These are phyloP conservation scores for Archaeoteleia sp. DNA, from an alignment of 2,888 invertebrate genomes.

Conservation along the genomic window DNA sequence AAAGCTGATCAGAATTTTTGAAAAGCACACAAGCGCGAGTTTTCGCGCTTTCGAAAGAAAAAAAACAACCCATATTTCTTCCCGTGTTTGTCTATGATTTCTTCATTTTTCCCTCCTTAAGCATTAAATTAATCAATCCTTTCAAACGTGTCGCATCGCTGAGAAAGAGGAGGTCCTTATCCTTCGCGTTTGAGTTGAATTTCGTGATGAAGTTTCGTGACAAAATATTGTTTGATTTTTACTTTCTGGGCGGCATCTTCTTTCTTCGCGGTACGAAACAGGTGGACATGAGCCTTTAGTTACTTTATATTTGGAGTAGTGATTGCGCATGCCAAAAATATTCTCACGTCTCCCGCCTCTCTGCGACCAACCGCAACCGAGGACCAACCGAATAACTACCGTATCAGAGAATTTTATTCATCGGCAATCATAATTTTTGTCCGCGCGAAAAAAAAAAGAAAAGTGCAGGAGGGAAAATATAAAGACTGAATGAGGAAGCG, in stretches of 20 bases:
- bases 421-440: constrained; percentile 54
- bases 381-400: constrained; percentile 64
- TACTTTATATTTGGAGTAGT: constrained; percentile 75
- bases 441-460: constrained; percentile 56
- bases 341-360: constrained; percentile 75
- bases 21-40: constrained; percentile 56
- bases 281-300: constrained; percentile 73
- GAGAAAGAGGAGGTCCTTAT: constrained; percentile 46
- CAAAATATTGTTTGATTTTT: neutral
- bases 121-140: constrained; percentile 70
- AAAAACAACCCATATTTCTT: constrained; percentile 21
- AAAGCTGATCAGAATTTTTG: constrained; percentile 19
- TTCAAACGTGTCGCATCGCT: constrained; percentile 66
- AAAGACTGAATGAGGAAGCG: constrained; percentile 55
- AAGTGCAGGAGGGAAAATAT: constrained; percentile 33
- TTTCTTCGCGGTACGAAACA: constrained; percentile 61
- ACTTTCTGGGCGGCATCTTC: constrained; percentile 4
- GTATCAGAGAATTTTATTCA: constrained; percentile 55
- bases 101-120: constrained; percentile 66
- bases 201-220: neutral
- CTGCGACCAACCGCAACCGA: constrained; percentile 72
- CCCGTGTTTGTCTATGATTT: constrained; percentile 42
- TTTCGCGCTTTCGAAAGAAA: constrained; percentile 40
- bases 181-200: constrained; percentile 3
- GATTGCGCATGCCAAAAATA: constrained; percentile 74